Base-by-base conservation (phyloP, 2,888 invertebrate species). In the Chloroclysta siterata region DNA sequence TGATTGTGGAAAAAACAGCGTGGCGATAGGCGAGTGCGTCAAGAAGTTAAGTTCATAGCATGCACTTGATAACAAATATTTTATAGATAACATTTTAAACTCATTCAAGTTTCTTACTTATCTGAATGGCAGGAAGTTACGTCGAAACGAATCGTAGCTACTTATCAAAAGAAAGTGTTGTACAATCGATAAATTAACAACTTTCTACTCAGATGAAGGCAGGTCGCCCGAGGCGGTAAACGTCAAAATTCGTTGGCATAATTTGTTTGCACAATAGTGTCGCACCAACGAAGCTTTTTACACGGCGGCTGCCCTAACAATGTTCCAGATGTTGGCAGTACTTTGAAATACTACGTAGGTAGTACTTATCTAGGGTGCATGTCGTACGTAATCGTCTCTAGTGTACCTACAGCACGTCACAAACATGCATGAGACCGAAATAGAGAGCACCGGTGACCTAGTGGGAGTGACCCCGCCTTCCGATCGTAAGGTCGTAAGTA, bases 201-300 rank as follows among this genome's bases (percentile, higher is more conserved):
- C 63, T 69, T 70, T 72, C 70, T 69, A 67, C 55, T 62, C 51
- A 98, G 90, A 98, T 97, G 69, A 98, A 98, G 63, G 98, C 94
- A 22, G 2, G 33, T 95, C 95, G 68, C 98, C 96, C n/a, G 95
- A 95, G n/a, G 97, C 95, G 76, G 44, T 8, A 14, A 8, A 17
- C 17, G 46, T 17, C 17, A 17, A 46, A 46, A 46, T 46, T 46
- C 17, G 15, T 46, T 46, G 46, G 17, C 11, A 17, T 46, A 46
- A 46, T 46, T 46, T 46, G 46, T 46, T 44, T 39, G 36, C 36
- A 39, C 36, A 39, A 39, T 39, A 39, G 36, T 39, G 11, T 39
- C 36, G 17, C n/a, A 46, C 17, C 17, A 17, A 46, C 46, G 17
- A 46, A 46, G 46, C 46, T 17, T 46, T 46, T 46, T 17, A n/a